Evolutionary conservation across 2,888 invertebrate genomes (phyloP), one percentile per base, ranked within the genome.

Genomic region (Hypolimnas misippus): DNA sequence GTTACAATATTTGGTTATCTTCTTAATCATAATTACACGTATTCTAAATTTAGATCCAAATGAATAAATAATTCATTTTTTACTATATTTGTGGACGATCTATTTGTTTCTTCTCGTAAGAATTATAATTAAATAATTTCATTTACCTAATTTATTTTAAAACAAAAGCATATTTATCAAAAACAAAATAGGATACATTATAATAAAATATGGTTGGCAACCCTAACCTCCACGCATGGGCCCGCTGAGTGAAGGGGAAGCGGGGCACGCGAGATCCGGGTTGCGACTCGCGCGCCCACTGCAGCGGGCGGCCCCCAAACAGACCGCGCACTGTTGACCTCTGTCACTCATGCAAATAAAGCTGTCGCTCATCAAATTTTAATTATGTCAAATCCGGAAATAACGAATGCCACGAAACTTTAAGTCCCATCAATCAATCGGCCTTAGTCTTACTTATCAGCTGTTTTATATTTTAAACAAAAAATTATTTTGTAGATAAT

Each of bases 181-280:
- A n/a, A n/a, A n/a, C n/a, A n/a, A n/a, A n/a, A n/a, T n/a, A n/a
- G n/a, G n/a, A n/a, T n/a, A n/a, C n/a, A n/a, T n/a, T n/a, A n/a
- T n/a, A n/a, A n/a, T n/a, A n/a, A n/a, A n/a, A n/a, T n/a, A n/a
- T 25, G 25, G 25, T 25, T 25, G 25, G 25, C 25, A 2, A 5
- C 25, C 25, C 3, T 5, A 85, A 83, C 84, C 82, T 81, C 82
- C 83, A 82, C 83, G 83, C 83, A 81, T 79, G 83, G 78, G 82
- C 81, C 81, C 82, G 83, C 60, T 54, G 78, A 86, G 91, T 89
- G 90, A 90, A 90, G 91, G 90, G 90, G 90, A 88, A 87, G 86
- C 88, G 90, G 90, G 89, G 88, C 86, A 84, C 76, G 71, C 83
- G 75, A 90, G 90, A 91, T 91, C 91, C 91, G 91, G 91, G 89